Evolutionary conservation across 2,888 invertebrate species (phyloP), one percentile per base, ranked within the genome.

Genomic region (Pristionchus japonicus): DNA sequence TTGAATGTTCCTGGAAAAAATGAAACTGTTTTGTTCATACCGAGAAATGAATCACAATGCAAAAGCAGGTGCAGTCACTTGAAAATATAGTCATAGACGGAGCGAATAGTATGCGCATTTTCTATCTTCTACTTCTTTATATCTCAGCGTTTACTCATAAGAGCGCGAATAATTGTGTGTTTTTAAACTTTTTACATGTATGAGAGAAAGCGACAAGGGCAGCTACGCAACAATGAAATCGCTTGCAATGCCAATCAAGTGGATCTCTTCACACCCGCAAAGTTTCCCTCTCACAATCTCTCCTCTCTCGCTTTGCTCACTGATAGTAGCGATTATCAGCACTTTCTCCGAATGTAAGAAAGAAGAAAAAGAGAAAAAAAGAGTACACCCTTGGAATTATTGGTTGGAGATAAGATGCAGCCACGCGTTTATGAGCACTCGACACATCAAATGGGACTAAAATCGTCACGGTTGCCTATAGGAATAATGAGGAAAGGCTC

Each of bases 1-100:
- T 34, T 23, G 49, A 49, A 52, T 27, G 37, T 31, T 7, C 86
- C 86, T 86, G 86, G 20, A 86, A 70, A 11, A n/a, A n/a, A n/a
- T n/a, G n/a, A n/a, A n/a, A n/a, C n/a, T n/a, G n/a, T n/a, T n/a
- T n/a, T n/a, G n/a, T n/a, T n/a, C n/a, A n/a, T n/a, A n/a, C n/a
- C n/a, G n/a, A n/a, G n/a, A n/a, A n/a, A n/a, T n/a, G n/a, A n/a
- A n/a, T n/a, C n/a, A n/a, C n/a, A n/a, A n/a, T n/a, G n/a, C n/a
- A n/a, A n/a, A n/a, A n/a, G n/a, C n/a, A n/a, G n/a, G n/a, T n/a
- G n/a, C n/a, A n/a, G n/a, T n/a, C n/a, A n/a, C n/a, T n/a, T n/a
- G n/a, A n/a, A n/a, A n/a, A n/a, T n/a, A n/a, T n/a, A n/a, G n/a
- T n/a, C n/a, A n/a, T n/a, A n/a, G n/a, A n/a, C n/a, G n/a, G n/a